phyloP scores from a whole-genome alignment of 2,797 vertebrate species.

The Tokudaia tokunoshimensis region DNA sequence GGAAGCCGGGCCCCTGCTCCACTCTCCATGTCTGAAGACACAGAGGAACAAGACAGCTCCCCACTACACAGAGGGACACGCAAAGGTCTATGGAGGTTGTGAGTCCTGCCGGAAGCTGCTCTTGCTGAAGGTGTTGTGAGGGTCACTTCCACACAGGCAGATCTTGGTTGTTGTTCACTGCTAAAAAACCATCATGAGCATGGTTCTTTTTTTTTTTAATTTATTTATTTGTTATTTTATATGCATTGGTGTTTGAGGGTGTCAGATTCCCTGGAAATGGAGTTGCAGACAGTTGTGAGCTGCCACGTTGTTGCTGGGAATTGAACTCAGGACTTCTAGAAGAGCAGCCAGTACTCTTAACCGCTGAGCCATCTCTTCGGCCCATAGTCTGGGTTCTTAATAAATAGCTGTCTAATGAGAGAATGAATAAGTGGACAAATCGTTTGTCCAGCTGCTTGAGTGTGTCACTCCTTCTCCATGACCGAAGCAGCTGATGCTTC shows the following conservation, averaged over 20 bases:
- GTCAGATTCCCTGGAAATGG: not conserved
- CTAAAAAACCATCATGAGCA: not conserved
- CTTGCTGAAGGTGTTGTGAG: rapidly evolving
- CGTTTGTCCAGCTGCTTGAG: not conserved
- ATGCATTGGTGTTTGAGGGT: not conserved
- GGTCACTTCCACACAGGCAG: not conserved
- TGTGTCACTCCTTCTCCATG: not conserved
- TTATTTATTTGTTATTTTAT: not conserved
- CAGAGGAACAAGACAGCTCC: not conserved
- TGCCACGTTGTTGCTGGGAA: not conserved
- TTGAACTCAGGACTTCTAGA: not conserved
- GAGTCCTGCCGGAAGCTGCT: not conserved
- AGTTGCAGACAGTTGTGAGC: not conserved
- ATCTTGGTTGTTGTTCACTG: not conserved
- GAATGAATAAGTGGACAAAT: not conserved
- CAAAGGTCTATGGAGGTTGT: not conserved
- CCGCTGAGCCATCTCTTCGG: not conserved
- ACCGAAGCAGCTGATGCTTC: not conserved
- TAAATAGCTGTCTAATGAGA: not conserved
- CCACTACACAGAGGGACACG: not conserved
- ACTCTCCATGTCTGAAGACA: too few relatives aligned
- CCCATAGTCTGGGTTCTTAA: not conserved
- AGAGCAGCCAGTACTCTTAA: not conserved
- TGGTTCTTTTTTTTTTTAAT: too few relatives aligned
- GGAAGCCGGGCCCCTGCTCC: not conserved